Evolutionary conservation across 2,888 invertebrate species (phyloP), one percentile per base, ranked within the genome.

Genomic region (Dione vanillae): DNA sequence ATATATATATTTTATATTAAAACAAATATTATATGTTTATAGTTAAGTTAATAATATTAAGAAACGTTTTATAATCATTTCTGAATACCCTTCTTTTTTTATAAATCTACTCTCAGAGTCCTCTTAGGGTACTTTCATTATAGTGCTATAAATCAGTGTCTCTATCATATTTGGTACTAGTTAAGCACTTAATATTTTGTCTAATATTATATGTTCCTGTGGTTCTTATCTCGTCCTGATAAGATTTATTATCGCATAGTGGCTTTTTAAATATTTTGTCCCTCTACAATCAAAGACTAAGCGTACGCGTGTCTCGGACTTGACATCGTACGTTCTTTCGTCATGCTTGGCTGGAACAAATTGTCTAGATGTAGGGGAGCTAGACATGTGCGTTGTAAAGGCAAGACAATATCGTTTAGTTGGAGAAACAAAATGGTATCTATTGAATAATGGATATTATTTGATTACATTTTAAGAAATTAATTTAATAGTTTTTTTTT

Each of bases 341-440:
- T 82, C 83, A 90, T 84, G 90, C 91, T 86, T 80, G 83, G 84
- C 87, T 87, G 90, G 88, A 92, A 92, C 93, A 82, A 93, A 93
- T 92, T 87, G 83, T 85, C 85, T 86, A 83, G 82, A 82, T 83
- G 80, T 86, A 86, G 88, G 86, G 83, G 81, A 78, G 77, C 70
- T 76, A 61, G 66, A 65, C 68, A 71, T 82, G 81, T 79, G 70
- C 80, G 77, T 83, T 77, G 74, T 62, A 69, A 66, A 74, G 68
- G 79, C 73, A 76, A 74, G 70, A 79, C 77, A 69, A 69, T 40
- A 35, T 10, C 51, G 64, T 5, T 45, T 47, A 14, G 20, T n/a
- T 58, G n/a, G 9, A 7, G 19, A 40, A 40, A 59, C n/a, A n/a
- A n/a, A n/a, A n/a, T n/a, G n/a, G n/a, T n/a, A n/a, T n/a, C n/a